Percentiles rank a stretch among this genome's conserved stretches.
Evolutionary conservation across 2,888 invertebrate genomes (phyloP).

Genomic region (Tachina fera): DNA sequence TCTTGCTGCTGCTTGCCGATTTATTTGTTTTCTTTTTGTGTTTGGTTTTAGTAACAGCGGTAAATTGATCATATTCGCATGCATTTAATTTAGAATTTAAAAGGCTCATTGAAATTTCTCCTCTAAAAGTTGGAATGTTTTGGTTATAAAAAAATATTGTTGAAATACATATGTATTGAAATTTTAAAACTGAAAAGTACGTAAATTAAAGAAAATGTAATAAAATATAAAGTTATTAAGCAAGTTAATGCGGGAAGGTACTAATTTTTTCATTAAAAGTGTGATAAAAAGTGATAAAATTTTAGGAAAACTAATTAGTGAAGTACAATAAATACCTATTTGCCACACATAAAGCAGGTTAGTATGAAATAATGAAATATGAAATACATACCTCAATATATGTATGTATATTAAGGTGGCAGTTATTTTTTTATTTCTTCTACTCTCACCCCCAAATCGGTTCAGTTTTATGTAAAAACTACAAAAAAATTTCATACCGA

Average conservation of each 20-base stretch:
- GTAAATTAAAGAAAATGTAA: conserved; percentile 9
- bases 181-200: neutral
- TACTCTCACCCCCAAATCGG: no score
- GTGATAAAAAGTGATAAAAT: no score
- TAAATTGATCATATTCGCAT: conserved; percentile 61
- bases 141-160: neutral
- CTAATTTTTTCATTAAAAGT: conserved; percentile 25
- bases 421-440: no score
- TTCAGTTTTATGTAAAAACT: no score
- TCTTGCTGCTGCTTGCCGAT: neutral
- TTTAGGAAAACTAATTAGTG: neutral
- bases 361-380: no score
- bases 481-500: no score
- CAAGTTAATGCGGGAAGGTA: no score
- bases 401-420: no score
- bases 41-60: conserved; percentile 54
- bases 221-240: conserved; percentile 21
- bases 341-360: neutral
- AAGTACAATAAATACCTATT: conserved; percentile 2
- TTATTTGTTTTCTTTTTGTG: neutral
- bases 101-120: conserved; percentile 35
- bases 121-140: conserved; percentile 28
- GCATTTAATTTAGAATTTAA: conserved; percentile 34
- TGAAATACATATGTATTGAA: no score
- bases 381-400: no score